Evolutionary conservation across 2,888 invertebrate genomes (phyloP).

Genomic region (Sepioteuthis lessoniana): DNA sequence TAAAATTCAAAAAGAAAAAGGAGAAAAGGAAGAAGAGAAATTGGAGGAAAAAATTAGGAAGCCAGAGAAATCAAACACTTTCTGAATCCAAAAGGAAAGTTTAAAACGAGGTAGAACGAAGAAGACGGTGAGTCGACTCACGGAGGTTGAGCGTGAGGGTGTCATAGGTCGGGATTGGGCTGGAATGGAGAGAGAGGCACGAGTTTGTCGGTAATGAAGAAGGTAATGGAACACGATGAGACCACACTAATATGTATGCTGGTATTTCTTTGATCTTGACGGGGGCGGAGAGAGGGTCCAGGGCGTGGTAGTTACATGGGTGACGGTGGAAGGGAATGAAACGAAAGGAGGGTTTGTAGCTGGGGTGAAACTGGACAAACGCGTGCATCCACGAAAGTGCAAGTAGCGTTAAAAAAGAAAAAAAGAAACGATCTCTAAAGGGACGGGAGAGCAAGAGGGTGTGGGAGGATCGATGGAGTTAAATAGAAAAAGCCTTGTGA

Average conservation of each 20-base stretch:
- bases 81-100: not conserved
- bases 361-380: not conserved
- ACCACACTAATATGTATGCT: not conserved
- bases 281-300: too few relatives aligned
- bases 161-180: not conserved
- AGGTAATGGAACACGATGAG: constrained; percentile 9
- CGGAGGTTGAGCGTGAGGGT: too few relatives aligned
- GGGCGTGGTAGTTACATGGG: not conserved
- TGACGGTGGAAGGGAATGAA: not conserved
- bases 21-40: too few relatives aligned
- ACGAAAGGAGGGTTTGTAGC: not conserved
- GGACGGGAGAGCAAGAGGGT: not conserved
- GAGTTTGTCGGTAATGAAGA: not conserved
- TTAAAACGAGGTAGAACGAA: not conserved
- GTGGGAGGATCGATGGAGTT: not conserved
- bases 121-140: too few relatives aligned
- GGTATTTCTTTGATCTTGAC: not conserved
- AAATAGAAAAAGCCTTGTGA: too few relatives aligned
- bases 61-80: not conserved
- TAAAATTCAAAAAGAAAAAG: too few relatives aligned
- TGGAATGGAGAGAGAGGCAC: not conserved
- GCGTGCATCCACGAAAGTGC: not conserved
- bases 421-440: not conserved
- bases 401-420: not conserved
- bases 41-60: not conserved